phyloP scores from a whole-genome alignment of 92 coral and sea anemone species.

The Diadumene lineata region DNA sequence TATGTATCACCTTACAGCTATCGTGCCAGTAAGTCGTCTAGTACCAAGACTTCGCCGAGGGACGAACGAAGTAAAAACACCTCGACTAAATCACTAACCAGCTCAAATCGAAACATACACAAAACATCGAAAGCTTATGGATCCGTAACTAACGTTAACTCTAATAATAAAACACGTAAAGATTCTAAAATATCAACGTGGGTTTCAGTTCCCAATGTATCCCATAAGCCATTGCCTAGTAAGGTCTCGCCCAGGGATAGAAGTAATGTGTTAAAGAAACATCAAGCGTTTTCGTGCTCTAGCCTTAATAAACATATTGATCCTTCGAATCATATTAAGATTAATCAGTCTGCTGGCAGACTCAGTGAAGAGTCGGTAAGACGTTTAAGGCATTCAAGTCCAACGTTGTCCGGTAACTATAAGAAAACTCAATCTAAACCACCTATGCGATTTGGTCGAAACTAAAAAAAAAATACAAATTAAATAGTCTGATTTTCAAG shows the following conservation, averaged over 20 bases:
- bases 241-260: slow-evolving; percentile 18
- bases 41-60: slow-evolving; percentile 10
- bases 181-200: slow-evolving; percentile 19
- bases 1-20: neutral
- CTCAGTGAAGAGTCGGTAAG: slow-evolving; percentile 13
- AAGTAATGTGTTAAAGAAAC: slow-evolving; percentile 9
- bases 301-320: slow-evolving; percentile 24
- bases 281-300: slow-evolving; percentile 33
- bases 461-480: too few species aligned
- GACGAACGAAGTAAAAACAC: neutral
- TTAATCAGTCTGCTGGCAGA: neutral
- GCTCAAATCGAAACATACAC: slow-evolving; percentile 12
- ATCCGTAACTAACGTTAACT: slow-evolving; percentile 10
- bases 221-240: slow-evolving; percentile 3
- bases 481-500: too few species aligned
- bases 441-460: slow-evolving; percentile 80
- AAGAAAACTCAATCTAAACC: slow-evolving; percentile 38
- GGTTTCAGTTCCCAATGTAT: slow-evolving; percentile 38
- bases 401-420: slow-evolving; percentile 13
- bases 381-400: slow-evolving; percentile 30
- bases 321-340: slow-evolving; percentile 11
- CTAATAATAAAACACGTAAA: slow-evolving; percentile 4
- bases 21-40: neutral
- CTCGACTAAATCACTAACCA: slow-evolving; percentile 4
- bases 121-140: neutral